Conservation (phyloP, 2,113 vertebrate genomes). For the Hepsetus odoe region DNA sequence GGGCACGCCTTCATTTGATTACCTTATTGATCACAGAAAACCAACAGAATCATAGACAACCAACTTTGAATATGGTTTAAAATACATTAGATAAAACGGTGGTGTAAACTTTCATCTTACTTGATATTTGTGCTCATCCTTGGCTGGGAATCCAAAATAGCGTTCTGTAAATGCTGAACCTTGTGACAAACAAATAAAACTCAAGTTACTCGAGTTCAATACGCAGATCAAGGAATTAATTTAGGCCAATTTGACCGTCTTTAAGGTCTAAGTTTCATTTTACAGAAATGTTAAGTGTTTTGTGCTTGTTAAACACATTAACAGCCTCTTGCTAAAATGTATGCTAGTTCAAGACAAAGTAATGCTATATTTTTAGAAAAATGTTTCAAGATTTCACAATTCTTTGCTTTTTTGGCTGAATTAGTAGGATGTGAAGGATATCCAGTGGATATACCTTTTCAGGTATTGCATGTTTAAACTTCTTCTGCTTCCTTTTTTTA, state of each 20-base stretch:
- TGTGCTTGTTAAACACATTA: background rate
- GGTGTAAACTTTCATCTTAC: constrained; percentile 47
- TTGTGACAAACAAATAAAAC: constrained; percentile 51
- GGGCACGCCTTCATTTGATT: background rate
- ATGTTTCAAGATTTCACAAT: background rate
- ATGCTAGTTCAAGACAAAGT: background rate
- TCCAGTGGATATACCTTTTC: background rate
- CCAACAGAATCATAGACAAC: too few relatives aligned
- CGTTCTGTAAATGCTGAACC: constrained; percentile 70
- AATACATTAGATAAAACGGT: background rate
- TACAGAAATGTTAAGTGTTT: background rate
- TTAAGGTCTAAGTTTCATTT: background rate
- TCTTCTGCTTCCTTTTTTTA: background rate
- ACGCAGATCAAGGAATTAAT: background rate
- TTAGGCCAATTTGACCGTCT: too few relatives aligned
- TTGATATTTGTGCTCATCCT: constrained; percentile 62
- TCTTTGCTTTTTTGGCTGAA: background rate
- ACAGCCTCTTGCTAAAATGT: background rate
- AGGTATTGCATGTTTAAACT: background rate
- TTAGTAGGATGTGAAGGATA: background rate
- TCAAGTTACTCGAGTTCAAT: background rate
- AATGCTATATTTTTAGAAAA: background rate
- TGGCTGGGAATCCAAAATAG: constrained; percentile 67
- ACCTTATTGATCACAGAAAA: too few relatives aligned
- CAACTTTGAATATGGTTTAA: too few relatives aligned